Percentiles rank a stretch among this genome's conserved stretches.
Evolutionary conservation across 2,888 invertebrate species (phyloP).

Genomic region (Diplazon laetatorius): DNA sequence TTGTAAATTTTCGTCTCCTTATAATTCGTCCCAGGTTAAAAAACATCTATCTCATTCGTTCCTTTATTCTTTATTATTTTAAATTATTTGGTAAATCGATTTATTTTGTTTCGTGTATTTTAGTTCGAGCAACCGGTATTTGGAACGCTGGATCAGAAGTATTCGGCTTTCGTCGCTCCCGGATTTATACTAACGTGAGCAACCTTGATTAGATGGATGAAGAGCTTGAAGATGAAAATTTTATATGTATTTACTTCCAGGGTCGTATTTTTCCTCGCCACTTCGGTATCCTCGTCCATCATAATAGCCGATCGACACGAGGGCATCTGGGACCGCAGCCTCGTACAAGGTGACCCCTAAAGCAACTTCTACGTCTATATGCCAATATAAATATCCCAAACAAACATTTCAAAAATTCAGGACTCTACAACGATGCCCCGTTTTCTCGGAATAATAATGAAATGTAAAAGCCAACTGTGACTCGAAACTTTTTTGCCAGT

Average conservation of each 20-base stretch:
- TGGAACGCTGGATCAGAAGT: conserved; percentile 87
- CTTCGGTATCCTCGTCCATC: conserved; percentile 91
- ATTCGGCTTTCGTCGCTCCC: conserved; percentile 92
- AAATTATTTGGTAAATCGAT: conserved; percentile 25
- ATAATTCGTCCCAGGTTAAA: not conserved
- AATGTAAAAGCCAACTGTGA: not conserved
- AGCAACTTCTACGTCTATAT: not conserved
- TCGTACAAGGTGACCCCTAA: conserved; percentile 87
- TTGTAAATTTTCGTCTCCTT: conserved; percentile 30
- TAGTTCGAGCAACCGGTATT: conserved; percentile 88
- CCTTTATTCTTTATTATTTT: not conserved
- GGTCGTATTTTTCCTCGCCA: conserved; percentile 92
- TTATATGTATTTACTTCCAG: conserved; percentile 14
- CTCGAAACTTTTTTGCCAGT: too few relatives aligned
- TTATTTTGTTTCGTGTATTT: conserved; percentile 1
- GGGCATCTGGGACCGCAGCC: conserved; percentile 93
- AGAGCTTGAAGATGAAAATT: not conserved
- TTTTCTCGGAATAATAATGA: not conserved
- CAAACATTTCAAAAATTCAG: not conserved
- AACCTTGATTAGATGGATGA: conserved; percentile 3
- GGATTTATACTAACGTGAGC: conserved; percentile 92
- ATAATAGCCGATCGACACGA: conserved; percentile 92
- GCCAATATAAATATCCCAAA: too few relatives aligned
- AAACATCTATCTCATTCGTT: too few relatives aligned
- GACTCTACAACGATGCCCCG: conserved; percentile 9